A percentile compares a stretch with the other conserved stretches of the same genome.
Conservation (phyloP, 92 coral and sea anemone genomes). For the Pocillopora meandrina region DNA sequence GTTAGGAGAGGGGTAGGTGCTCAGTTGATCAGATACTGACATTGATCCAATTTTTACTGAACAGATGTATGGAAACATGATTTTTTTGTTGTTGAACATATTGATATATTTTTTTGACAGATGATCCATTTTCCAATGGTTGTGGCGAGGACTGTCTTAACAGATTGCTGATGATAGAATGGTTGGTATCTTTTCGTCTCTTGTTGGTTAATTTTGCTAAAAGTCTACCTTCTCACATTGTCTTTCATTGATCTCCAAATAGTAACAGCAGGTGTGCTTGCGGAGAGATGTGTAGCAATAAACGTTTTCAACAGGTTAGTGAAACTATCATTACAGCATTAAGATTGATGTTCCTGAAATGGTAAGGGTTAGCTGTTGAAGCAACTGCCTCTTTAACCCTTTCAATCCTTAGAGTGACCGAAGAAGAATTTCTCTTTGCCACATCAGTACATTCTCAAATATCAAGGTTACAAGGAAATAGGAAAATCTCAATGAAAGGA, state of each 20-base stretch:
- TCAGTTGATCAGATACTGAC: too few species aligned
- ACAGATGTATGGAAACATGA: not conserved
- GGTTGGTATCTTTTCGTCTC: constrained; percentile 33
- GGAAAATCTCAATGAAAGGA: too few species aligned
- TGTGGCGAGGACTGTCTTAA: constrained; percentile 98
- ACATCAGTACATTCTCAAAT: too few species aligned
- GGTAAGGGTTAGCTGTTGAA: too few species aligned
- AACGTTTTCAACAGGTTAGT: constrained; percentile 88
- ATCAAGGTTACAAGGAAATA: too few species aligned
- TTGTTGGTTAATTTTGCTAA: too few species aligned
- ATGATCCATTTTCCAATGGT: constrained; percentile 64
- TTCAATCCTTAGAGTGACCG: too few species aligned
- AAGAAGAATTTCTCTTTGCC: too few species aligned
- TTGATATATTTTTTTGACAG: constrained; percentile 21
- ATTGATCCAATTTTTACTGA: too few species aligned
- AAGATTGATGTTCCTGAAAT: not conserved
- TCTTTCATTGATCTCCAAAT: not conserved
- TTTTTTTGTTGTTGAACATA: not conserved
- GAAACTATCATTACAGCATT: not conserved
- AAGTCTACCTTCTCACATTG: not conserved
- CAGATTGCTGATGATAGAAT: constrained; percentile 94
- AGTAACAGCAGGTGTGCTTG: constrained; percentile 93
- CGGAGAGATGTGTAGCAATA: constrained; percentile 84
- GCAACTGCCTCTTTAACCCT: too few species aligned
- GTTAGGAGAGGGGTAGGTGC: too few species aligned